Evolutionary conservation across 2,113 vertebrate species (phyloP).

Genomic region (Megaptera novaeangliae): DNA sequence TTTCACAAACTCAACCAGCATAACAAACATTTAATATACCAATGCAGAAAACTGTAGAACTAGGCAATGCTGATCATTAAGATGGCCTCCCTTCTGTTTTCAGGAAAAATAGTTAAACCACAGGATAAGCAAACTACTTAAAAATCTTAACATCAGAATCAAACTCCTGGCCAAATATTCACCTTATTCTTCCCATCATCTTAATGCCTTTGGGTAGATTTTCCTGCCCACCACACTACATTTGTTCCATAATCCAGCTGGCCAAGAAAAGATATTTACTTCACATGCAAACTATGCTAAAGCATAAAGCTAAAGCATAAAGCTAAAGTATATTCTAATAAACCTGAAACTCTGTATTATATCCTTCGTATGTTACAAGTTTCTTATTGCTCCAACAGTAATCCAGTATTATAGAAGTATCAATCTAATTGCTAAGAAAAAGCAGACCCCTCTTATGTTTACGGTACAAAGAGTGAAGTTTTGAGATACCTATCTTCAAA

Average conservation of each 20-base stretch:
- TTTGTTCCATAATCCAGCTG: background rate
- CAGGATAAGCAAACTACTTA: background rate
- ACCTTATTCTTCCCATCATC: background rate
- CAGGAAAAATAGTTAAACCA: conserved; percentile 2
- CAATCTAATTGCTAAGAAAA: background rate
- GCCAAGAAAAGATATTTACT: background rate
- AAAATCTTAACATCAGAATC: background rate
- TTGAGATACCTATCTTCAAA: background rate
- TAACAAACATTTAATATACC: background rate
- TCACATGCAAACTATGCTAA: background rate
- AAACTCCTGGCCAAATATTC: background rate
- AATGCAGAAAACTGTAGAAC: background rate
- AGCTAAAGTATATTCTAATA: background rate
- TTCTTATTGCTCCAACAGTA: background rate
- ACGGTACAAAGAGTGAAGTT: background rate
- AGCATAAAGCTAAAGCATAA: too few species aligned
- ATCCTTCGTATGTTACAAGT: background rate
- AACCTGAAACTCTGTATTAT: background rate
- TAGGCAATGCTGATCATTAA: background rate
- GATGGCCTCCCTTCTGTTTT: background rate
- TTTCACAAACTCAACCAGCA: conserved; percentile 7
- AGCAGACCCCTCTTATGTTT: background rate
- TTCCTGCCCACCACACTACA: background rate
- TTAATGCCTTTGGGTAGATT: background rate
- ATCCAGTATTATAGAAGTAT: background rate